phyloP scores from a whole-genome alignment of 2,888 invertebrate genomes.

The Ophioninae sp. region DNA sequence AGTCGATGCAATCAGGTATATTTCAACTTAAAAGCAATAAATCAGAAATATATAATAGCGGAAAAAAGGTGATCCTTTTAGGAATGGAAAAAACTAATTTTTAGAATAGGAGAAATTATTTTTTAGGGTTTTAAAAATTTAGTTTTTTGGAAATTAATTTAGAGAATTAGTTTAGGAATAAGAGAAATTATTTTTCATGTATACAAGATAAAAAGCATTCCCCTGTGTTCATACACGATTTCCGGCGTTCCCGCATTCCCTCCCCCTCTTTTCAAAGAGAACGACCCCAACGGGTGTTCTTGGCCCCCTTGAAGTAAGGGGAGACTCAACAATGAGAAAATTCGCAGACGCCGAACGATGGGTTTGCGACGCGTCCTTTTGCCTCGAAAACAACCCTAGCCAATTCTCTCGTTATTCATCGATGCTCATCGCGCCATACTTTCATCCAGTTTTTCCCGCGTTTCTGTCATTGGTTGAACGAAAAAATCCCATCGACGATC shows the following conservation, averaged over 20 bases:
- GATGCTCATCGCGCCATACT: not conserved
- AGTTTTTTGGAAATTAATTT: too few relatives aligned
- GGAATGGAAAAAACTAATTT: too few relatives aligned
- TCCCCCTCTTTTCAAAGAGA: slow-evolving; percentile 44
- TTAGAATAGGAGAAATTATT: too few relatives aligned
- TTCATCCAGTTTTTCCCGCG: slow-evolving; percentile 16
- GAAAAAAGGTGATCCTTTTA: too few relatives aligned
- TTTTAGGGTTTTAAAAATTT: too few relatives aligned
- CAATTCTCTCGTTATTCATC: not conserved
- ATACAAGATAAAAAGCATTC: slow-evolving; percentile 1
- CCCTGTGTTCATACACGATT: slow-evolving; percentile 58
- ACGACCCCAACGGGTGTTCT: slow-evolving; percentile 36
- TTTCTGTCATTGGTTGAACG: slow-evolving; percentile 40
- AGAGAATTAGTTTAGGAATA: not conserved
- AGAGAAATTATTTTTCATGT: not conserved
- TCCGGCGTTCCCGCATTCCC: slow-evolving; percentile 56
- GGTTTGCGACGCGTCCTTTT: not conserved
- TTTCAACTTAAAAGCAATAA: too few relatives aligned
- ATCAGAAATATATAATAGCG: too few relatives aligned
- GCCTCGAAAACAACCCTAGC: not conserved
- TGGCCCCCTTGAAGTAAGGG: not conserved
- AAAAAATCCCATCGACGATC: not conserved
- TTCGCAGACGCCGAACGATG: slow-evolving; percentile 65
- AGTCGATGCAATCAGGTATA: too few relatives aligned
- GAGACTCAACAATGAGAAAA: slow-evolving; percentile 58